Conservation (phyloP, 2,113 vertebrate genomes). For the Lophochroa leadbeateri region DNA sequence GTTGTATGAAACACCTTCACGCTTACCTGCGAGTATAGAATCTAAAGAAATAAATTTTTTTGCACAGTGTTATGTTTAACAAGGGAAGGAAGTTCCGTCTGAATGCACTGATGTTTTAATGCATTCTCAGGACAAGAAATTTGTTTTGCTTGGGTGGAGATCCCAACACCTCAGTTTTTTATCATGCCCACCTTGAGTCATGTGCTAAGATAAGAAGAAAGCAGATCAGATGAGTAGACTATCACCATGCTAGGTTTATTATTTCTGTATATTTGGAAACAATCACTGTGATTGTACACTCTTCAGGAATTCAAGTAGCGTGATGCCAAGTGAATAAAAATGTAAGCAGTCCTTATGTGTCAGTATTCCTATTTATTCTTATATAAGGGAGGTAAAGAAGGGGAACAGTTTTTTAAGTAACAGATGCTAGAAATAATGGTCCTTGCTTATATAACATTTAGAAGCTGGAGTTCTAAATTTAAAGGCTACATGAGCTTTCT, state of each 20-base stretch:
- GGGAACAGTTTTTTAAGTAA: background rate
- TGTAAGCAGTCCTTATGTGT: background rate
- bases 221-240: background rate
- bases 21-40: background rate
- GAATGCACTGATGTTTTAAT: background rate
- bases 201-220: background rate
- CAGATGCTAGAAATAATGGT: background rate
- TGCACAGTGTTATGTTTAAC: rapidly evolving
- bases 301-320: background rate
- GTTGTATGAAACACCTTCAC: background rate
- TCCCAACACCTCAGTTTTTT: background rate
- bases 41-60: background rate
- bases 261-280: background rate
- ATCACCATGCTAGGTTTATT: background rate
- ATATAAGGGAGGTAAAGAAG: background rate
- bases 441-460: background rate
- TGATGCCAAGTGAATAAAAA: background rate
- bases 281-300: rapidly evolving
- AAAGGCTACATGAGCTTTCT: slow-evolving; percentile 1
- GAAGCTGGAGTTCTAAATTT: background rate
- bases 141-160: background rate
- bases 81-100: background rate
- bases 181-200: background rate
- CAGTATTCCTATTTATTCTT: background rate
- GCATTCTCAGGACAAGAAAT: background rate